These are phyloP conservation scores for Gymnopithys bicolor DNA, from an alignment of 2,797 vertebrate species.

Conservation along the genomic window DNA sequence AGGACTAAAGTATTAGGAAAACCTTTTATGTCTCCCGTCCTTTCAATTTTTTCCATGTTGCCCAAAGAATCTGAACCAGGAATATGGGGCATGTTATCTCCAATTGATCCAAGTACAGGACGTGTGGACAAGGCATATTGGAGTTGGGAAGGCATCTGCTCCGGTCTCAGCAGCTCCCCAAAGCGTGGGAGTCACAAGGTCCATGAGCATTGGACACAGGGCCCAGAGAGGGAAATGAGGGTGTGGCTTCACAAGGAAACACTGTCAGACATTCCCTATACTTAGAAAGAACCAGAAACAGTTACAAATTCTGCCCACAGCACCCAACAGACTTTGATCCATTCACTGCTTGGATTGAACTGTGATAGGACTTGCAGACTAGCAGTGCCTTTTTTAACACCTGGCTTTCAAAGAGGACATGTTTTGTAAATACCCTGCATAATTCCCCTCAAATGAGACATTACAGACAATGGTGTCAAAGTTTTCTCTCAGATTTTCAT, in stretches of 20 bases:
- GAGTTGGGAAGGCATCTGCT: not conserved
- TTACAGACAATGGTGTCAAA: not conserved
- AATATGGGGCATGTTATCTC: not conserved
- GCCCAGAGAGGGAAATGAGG: fast-evolving
- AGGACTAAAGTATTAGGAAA: not conserved
- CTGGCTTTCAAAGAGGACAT: not conserved
- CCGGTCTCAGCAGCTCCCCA: fast-evolving
- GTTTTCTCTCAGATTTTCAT: not conserved
- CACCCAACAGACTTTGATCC: not conserved
- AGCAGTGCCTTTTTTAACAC: not conserved
- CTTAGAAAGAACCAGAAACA: not conserved
- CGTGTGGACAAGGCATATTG: not conserved
- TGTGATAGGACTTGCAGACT: not conserved
- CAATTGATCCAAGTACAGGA: not conserved
- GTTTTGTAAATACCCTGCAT: not conserved
- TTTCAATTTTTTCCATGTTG: not conserved
- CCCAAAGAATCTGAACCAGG: not conserved
- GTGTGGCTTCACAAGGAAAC: not conserved
- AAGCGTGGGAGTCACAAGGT: not conserved
- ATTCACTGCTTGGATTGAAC: not conserved
- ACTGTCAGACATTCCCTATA: not conserved
- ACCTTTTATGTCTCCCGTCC: not conserved
- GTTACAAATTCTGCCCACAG: not conserved
- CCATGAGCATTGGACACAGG: not conserved
- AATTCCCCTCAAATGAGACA: not conserved